These are phyloP conservation scores for Hydrotaea diabolus DNA, from an alignment of 2,888 invertebrate genomes.

Conservation along the genomic window DNA sequence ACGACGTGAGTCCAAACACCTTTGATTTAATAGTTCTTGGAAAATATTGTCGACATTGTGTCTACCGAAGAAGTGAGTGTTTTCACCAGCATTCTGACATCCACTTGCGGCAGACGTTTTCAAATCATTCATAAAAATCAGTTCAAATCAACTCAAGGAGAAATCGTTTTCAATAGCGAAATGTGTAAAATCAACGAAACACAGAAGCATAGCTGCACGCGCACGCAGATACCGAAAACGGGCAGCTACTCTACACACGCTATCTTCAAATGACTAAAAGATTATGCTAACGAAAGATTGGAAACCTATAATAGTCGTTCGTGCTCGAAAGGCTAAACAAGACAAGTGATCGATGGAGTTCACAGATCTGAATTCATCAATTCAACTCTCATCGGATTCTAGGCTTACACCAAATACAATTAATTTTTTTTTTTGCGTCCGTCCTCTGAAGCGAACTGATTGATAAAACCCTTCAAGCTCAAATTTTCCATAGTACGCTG, in stretches of 20 bases:
- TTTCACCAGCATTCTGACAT: no score
- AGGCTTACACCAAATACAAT: no score
- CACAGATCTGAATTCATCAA: no score
- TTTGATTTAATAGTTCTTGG: constrained; percentile 72
- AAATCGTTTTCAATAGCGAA: constrained; percentile 43
- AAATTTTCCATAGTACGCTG: no score
- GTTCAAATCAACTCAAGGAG: not conserved
- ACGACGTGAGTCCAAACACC: constrained; percentile 43
- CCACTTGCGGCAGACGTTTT: constrained; percentile 19
- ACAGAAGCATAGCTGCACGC: not conserved
- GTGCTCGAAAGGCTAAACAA: constrained; percentile 64
- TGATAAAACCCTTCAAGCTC: no score
- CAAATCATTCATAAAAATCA: constrained; percentile 46
- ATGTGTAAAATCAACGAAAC: constrained; percentile 8
- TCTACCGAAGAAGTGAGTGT: constrained; percentile 68
- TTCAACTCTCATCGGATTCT: no score
- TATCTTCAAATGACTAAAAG: not conserved
- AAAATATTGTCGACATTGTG: constrained; percentile 78
- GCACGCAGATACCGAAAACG: not conserved
- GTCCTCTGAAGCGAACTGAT: no score
- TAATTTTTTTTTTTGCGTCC: no score
- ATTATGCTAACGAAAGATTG: constrained; percentile 41
- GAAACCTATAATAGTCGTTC: constrained; percentile 68
- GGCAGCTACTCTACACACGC: not conserved
- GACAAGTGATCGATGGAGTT: constrained; percentile 45